Conservation (phyloP, 53 echinoderm and acorn worm species). For the Paelopatides confundens region DNA sequence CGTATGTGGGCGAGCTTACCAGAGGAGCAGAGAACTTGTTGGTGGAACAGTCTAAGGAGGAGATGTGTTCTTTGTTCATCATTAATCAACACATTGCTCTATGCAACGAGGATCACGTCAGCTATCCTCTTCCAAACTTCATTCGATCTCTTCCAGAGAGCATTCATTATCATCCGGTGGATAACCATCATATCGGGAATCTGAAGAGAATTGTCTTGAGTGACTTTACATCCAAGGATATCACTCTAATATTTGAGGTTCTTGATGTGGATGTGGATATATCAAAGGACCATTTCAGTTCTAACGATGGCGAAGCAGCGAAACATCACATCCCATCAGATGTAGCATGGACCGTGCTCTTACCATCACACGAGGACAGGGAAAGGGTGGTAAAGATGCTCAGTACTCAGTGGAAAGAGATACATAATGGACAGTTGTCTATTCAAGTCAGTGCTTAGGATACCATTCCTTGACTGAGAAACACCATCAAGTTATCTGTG, state of each 20-base stretch:
- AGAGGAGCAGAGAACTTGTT: conserved; percentile 44
- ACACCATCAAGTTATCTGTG: too few species aligned
- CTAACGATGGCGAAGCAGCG: conserved; percentile 50
- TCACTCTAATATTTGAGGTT: conserved; percentile 93
- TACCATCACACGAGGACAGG: conserved; percentile 89
- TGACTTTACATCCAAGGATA: conserved; percentile 84
- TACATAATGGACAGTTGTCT: conserved; percentile 76
- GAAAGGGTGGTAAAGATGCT: conserved; percentile 92
- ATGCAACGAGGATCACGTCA: conserved; percentile 92
- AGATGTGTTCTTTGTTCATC: conserved; percentile 77
- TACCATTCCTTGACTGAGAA: too few species aligned
- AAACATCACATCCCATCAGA: conserved; percentile 68
- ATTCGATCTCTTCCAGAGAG: conserved; percentile 82
- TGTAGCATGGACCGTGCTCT: conserved; percentile 81
- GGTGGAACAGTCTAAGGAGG: conserved; percentile 30
- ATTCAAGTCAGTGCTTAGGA: conserved; percentile 85
- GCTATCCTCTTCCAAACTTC: conserved; percentile 94
- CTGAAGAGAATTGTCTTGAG: conserved; percentile 85
- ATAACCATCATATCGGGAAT: conserved; percentile 65
- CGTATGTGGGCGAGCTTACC: conserved; percentile 51
- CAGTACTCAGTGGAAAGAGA: conserved; percentile 86
- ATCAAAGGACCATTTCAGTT: conserved; percentile 79
- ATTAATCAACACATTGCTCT: conserved; percentile 87
- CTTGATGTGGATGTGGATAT: conserved; percentile 95
- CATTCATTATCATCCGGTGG: conserved; percentile 78